Conservation (phyloP, 2,113 vertebrate genomes). For the Australoheros scitulus region DNA sequence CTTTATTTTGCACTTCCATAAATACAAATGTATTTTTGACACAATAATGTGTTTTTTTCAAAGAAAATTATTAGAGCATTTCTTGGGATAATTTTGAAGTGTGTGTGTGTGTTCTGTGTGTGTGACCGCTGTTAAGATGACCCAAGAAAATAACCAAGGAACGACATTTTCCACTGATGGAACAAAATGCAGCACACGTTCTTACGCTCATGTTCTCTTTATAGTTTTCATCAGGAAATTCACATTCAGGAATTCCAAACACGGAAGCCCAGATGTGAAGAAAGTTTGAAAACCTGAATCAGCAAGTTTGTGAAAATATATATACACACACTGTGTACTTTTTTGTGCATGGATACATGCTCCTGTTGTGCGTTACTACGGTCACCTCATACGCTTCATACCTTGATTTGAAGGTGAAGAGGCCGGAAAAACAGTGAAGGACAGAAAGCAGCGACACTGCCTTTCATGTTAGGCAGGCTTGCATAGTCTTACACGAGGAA, state of each 20-base stretch:
- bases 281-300: neutral
- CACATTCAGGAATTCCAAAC: neutral
- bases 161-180: neutral
- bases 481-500: constrained; percentile 72
- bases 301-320: neutral
- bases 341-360: neutral
- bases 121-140: neutral
- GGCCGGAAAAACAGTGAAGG: constrained; percentile 72
- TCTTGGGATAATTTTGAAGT: neutral
- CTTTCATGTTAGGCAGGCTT: constrained; percentile 84
- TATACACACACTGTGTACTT: neutral
- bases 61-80: neutral
- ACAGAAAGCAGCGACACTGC: constrained; percentile 38
- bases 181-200: neutral
- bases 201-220: neutral
- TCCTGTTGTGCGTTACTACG: constrained; percentile 26
- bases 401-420: constrained; percentile 80
- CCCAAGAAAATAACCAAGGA: neutral
- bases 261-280: neutral
- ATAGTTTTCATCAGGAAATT: neutral
- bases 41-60: neutral
- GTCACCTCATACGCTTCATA: neutral
- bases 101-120: neutral
- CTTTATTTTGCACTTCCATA: neutral
- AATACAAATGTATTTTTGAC: neutral